Conservation (phyloP, 2,797 vertebrate species). For the Esox masquinongy region DNA sequence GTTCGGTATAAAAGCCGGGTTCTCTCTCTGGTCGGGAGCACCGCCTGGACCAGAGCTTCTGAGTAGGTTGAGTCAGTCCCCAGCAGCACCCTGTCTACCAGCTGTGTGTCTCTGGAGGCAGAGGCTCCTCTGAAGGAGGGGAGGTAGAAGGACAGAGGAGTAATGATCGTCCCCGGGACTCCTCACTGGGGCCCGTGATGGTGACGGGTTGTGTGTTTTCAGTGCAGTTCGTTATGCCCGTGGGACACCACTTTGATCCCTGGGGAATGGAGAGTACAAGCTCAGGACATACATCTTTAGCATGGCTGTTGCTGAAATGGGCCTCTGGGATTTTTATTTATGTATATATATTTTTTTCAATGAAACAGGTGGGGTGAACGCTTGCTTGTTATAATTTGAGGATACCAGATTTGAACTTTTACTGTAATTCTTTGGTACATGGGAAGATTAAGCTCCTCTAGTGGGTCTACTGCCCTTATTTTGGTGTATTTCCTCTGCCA, state of each 20-base stretch:
- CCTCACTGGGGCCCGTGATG: slow-evolving; percentile 57
- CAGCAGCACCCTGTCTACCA: background rate
- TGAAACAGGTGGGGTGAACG: too few relatives aligned
- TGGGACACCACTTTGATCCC: slow-evolving; percentile 53
- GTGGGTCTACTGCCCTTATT: too few relatives aligned
- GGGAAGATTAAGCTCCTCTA: too few relatives aligned
- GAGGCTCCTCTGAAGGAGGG: background rate
- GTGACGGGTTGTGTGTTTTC: slow-evolving; percentile 55
- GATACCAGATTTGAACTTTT: too few relatives aligned
- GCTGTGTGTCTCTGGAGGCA: background rate
- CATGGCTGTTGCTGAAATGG: slow-evolving; percentile 5
- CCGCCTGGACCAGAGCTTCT: slow-evolving; percentile 18
- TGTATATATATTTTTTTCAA: too few relatives aligned
- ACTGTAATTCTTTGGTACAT: too few relatives aligned
- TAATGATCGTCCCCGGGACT: slow-evolving; percentile 42
- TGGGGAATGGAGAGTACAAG: slow-evolving; percentile 40
- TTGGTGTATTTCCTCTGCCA: too few relatives aligned
- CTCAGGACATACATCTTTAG: slow-evolving; percentile 30
- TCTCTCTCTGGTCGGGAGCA: too few relatives aligned
- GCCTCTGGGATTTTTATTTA: background rate
- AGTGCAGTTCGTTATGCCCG: slow-evolving; percentile 55
- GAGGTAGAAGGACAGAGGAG: background rate
- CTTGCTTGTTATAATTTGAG: too few relatives aligned
- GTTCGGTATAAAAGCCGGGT: too few relatives aligned
- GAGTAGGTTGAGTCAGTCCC: slow-evolving; percentile 36